Percentiles rank a stretch among this genome's conserved stretches.
These are phyloP conservation scores for Carapus acus DNA, from an alignment of 2,797 vertebrate species.

Conservation along the genomic window DNA sequence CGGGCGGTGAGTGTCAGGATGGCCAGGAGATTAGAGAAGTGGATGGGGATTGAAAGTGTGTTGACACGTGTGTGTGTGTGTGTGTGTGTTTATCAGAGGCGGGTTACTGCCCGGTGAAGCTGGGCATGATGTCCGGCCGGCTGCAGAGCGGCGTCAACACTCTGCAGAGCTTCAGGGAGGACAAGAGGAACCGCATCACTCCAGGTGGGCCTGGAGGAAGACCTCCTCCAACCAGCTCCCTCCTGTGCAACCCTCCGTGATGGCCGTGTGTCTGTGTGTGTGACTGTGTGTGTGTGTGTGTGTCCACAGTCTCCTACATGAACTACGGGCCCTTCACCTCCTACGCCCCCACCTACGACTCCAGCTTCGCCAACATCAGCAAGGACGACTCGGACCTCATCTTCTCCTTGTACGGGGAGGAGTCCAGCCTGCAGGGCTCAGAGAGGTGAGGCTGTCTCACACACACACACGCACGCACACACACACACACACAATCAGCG, in stretches of 20 bases:
- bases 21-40: too few relatives aligned
- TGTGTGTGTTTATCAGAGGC: constrained; percentile 68
- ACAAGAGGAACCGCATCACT: constrained; percentile 92
- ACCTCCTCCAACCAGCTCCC: too few relatives aligned
- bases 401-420: constrained; percentile 86
- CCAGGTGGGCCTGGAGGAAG: constrained; percentile 83
- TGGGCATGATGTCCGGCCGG: constrained; percentile 88
- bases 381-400: constrained; percentile 95
- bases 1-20: constrained; percentile 74
- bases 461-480: not conserved
- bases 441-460: constrained; percentile 73
- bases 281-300: not conserved
- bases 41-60: not conserved
- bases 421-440: constrained; percentile 77
- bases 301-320: constrained; percentile 84
- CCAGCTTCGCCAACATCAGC: constrained; percentile 92
- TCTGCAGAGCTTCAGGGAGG: constrained; percentile 93
- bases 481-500: not conserved
- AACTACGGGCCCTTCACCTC: constrained; percentile 94
- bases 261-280: constrained; percentile 3
- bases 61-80: not conserved
- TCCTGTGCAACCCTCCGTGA: not conserved
- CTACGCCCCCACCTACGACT: constrained; percentile 92
- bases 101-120: constrained; percentile 84
- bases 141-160: constrained; percentile 92